Conservation (phyloP, 2,113 vertebrate species). For the Pandion haliaetus region DNA sequence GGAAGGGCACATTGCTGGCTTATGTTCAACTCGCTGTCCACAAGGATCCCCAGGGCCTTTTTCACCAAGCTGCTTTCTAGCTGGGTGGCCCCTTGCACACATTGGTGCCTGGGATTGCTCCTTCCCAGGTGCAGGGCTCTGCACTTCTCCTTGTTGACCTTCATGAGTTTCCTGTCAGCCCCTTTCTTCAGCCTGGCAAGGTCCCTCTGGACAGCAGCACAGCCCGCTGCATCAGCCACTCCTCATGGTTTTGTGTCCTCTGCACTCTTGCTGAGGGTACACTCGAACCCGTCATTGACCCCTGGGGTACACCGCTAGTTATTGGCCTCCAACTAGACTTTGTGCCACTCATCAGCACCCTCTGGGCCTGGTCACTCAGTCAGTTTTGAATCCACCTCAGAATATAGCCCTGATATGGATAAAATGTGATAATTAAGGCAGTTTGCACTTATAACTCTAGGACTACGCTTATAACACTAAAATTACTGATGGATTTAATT, state of each 20-base stretch:
- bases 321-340: background rate
- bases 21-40: background rate
- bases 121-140: background rate
- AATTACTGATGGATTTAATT: background rate
- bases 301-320: no score
- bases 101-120: background rate
- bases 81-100: rapidly evolving
- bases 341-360: rapidly evolving
- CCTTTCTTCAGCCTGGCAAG: background rate
- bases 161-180: background rate
- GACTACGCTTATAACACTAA: background rate
- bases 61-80: background rate
- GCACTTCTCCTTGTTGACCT: background rate
- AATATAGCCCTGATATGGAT: background rate
- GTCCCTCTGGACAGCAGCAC: background rate
- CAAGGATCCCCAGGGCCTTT: background rate
- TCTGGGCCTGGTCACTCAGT: background rate
- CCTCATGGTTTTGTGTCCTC: background rate
- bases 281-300: background rate
- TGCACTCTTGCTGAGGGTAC: background rate
- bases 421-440: background rate
- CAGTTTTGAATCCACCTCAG: background rate
- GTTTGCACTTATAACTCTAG: background rate
- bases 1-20: background rate
- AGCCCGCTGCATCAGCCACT: background rate